These are phyloP conservation scores for Drosophila orena DNA, from an alignment of 1,140 invertebrate species.

Conservation along the genomic window DNA sequence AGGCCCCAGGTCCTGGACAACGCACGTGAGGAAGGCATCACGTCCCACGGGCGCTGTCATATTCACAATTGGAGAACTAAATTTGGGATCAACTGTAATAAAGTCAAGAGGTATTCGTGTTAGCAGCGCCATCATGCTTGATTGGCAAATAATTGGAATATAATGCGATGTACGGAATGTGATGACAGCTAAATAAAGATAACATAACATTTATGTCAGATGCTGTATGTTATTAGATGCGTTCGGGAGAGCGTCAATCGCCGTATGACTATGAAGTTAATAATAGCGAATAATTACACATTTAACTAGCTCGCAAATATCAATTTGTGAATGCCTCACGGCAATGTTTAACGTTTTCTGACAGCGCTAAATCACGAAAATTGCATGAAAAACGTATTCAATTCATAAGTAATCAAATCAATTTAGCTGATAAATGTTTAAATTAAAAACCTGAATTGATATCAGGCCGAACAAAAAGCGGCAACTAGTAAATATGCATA, in stretches of 20 bases:
- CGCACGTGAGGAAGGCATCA: conserved; percentile 92
- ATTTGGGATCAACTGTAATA: conserved; percentile 91
- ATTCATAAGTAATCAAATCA: no score
- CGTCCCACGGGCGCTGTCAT: conserved; percentile 93
- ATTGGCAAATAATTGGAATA: conserved; percentile 48
- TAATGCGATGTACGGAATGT: conserved; percentile 20
- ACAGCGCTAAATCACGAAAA: no score
- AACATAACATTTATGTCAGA: background rate
- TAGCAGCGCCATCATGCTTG: conserved; percentile 12
- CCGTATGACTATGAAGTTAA: background rate
- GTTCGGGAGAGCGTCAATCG: background rate
- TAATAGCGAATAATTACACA: no score
- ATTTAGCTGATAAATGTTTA: no score
- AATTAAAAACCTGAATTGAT: no score
- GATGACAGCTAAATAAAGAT: conserved; percentile 14
- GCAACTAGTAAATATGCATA: no score
- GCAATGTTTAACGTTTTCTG: no score
- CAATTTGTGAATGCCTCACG: no score
- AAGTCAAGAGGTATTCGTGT: conserved; percentile 75
- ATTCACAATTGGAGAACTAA: conserved; percentile 92
- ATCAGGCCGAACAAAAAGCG: no score
- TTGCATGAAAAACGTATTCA: no score
- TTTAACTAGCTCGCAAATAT: no score
- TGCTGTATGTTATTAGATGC: background rate
- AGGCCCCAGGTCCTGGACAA: conserved; percentile 92